Conservation (phyloP, 2,888 invertebrate species). For the Tryphoninae sp. region DNA sequence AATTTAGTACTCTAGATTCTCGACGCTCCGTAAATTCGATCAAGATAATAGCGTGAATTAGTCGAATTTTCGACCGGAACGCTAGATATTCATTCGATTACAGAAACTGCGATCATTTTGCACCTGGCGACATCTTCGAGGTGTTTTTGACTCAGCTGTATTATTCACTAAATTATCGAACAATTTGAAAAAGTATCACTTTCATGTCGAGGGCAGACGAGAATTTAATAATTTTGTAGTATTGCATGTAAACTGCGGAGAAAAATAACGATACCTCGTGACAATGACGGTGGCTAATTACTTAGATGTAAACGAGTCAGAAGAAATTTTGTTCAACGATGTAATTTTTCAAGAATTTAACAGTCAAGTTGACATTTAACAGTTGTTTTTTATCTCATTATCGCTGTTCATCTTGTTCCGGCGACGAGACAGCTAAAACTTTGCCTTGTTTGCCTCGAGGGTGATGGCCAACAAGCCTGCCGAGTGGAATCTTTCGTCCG, state of each 20-base stretch:
- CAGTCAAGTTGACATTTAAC: no score
- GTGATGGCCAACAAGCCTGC: conserved; percentile 7
- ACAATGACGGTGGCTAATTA: no score
- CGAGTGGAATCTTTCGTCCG: conserved; percentile 13
- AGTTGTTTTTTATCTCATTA: not conserved
- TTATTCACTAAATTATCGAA: not conserved
- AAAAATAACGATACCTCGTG: no score
- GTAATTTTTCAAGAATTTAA: not conserved
- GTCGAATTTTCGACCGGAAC: not conserved
- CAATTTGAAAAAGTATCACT: not conserved
- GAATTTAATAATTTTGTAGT: no score
- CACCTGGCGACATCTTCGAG: not conserved
- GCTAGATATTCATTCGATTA: not conserved
- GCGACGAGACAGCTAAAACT: not conserved
- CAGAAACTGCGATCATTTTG: not conserved
- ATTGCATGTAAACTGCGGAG: no score
- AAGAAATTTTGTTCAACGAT: not conserved
- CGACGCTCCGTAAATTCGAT: not conserved
- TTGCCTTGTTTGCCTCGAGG: not conserved
- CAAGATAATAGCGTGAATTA: not conserved
- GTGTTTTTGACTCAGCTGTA: not conserved
- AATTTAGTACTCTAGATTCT: not conserved
- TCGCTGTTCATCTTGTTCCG: not conserved
- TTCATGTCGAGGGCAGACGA: no score
- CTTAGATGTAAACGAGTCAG: no score